Evolutionary conservation across 2,888 invertebrate genomes (phyloP).

Genomic region (Alcis repandata): DNA sequence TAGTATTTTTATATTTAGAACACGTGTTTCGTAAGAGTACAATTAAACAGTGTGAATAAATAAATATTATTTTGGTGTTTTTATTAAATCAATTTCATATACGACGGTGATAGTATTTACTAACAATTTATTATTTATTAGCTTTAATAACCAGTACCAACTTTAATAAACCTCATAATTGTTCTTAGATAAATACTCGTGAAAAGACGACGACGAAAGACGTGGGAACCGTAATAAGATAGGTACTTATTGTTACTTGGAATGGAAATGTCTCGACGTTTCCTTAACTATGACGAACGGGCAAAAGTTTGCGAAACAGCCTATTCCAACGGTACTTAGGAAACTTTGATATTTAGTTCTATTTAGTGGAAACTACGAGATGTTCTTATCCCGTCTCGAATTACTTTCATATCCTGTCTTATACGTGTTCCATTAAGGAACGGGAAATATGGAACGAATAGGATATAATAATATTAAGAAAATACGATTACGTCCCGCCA

Average conservation of each 20-base stretch:
- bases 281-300: slow-evolving; percentile 37
- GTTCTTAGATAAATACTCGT: background rate
- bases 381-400: slow-evolving; percentile 37
- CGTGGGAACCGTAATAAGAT: slow-evolving; percentile 15
- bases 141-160: background rate
- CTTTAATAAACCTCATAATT: background rate
- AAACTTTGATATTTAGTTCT: slow-evolving; percentile 37
- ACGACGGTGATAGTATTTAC: too few species aligned
- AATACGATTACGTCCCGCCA: slow-evolving; percentile 35
- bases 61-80: too few species aligned
- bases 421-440: slow-evolving; percentile 39
- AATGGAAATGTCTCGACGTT: slow-evolving; percentile 24
- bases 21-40: too few species aligned
- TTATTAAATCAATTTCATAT: too few species aligned
- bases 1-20: too few species aligned
- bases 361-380: slow-evolving; percentile 39
- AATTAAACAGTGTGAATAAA: too few species aligned
- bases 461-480: slow-evolving; percentile 38
- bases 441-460: slow-evolving; percentile 38
- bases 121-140: too few species aligned
- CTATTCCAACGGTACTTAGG: slow-evolving; percentile 29
- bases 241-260: slow-evolving; percentile 20
- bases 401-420: slow-evolving; percentile 41
- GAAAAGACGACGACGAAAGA: slow-evolving; percentile 2
- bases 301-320: slow-evolving; percentile 33